phyloP scores from a whole-genome alignment of 2,888 invertebrate species.

The Chirona hameri region DNA sequence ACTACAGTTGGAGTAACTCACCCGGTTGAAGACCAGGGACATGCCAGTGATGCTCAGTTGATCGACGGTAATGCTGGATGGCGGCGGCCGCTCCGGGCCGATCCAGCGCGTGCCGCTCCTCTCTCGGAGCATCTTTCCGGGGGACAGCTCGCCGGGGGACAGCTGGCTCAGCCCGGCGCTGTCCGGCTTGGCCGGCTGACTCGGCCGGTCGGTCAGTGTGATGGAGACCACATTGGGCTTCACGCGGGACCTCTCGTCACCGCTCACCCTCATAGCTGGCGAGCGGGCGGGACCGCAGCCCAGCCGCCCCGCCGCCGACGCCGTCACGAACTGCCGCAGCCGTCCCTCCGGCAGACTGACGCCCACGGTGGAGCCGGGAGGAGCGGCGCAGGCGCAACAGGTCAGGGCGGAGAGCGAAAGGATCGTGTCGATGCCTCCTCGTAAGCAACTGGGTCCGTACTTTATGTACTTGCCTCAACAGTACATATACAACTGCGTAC shows the following conservation, averaged over 20 bases:
- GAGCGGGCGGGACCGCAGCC: neutral
- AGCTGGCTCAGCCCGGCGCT: neutral
- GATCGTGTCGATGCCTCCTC: too few relatives aligned
- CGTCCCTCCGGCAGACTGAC: too few relatives aligned
- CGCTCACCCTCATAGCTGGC: neutral
- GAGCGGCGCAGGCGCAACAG: too few relatives aligned
- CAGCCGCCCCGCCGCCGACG: too few relatives aligned
- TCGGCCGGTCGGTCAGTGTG: neutral
- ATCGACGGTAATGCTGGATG: neutral
- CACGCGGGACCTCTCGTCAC: neutral
- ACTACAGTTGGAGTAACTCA: neutral
- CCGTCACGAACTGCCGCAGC: too few relatives aligned
- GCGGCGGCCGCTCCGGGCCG: neutral
- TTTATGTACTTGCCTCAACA: too few relatives aligned
- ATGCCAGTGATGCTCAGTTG: constrained; percentile 12
- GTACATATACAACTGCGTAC: too few relatives aligned
- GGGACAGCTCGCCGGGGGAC: neutral
- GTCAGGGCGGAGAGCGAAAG: too few relatives aligned
- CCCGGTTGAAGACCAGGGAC: neutral
- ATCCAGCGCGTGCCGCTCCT: neutral
- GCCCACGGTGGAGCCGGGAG: too few relatives aligned
- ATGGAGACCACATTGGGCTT: neutral
- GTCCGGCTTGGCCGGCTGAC: neutral
- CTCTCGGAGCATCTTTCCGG: neutral
- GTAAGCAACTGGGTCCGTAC: too few relatives aligned